phyloP scores from a whole-genome alignment of 2,113 vertebrate species.

The Nibea albiflora region DNA sequence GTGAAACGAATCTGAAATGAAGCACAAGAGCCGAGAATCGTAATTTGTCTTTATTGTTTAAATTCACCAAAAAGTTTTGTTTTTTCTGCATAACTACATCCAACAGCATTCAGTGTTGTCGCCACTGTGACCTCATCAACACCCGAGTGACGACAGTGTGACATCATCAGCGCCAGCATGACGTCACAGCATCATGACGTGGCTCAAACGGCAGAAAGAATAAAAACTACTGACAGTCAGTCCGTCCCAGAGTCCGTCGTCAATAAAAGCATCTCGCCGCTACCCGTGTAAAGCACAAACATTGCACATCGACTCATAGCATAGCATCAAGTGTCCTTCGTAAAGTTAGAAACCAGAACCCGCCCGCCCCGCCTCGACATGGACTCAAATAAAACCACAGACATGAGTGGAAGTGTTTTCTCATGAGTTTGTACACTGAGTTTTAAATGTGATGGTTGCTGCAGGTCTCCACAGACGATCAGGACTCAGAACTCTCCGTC shows the following conservation, averaged over 20 bases:
- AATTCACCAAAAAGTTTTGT: constrained; percentile 77
- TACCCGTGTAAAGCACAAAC: constrained; percentile 65
- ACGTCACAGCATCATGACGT: constrained; percentile 57
- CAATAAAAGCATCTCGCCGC: constrained; percentile 61
- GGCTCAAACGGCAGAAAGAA: constrained; percentile 55
- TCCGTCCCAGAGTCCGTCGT: constrained; percentile 45
- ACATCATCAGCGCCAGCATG: constrained; percentile 71
- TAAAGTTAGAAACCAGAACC: constrained; percentile 17
- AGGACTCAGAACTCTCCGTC: background rate
- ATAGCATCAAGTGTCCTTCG: constrained; percentile 44
- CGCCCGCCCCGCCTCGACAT: constrained; percentile 11
- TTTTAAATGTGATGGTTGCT: constrained; percentile 6
- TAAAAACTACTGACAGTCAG: constrained; percentile 29
- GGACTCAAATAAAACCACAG: constrained; percentile 31
- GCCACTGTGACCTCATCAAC: constrained; percentile 57
- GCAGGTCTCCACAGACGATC: background rate
- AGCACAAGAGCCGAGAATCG: constrained; percentile 8
- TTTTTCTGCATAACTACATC: constrained; percentile 76
- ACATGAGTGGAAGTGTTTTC: background rate
- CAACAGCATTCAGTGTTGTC: constrained; percentile 70
- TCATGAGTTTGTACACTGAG: constrained; percentile 28
- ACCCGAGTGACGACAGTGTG: constrained; percentile 49
- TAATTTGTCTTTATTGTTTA: constrained; percentile 80
- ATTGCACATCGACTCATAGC: constrained; percentile 68
- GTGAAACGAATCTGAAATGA: background rate